phyloP scores from a whole-genome alignment of 2,888 invertebrate species.

The Drosophila fungiperda region DNA sequence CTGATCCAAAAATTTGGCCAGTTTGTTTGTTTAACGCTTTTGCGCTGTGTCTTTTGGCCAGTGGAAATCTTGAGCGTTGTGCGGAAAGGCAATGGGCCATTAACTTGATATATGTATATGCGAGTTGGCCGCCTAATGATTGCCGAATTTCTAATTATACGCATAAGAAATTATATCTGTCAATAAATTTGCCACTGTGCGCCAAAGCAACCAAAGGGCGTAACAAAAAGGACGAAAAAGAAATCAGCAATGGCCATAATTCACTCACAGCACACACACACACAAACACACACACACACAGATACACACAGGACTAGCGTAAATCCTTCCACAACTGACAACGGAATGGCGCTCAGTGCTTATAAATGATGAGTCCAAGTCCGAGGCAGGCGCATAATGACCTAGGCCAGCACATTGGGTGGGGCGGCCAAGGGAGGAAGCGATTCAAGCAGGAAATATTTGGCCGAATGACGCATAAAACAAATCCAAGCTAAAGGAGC shows the following conservation, averaged over 20 bases:
- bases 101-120: slow-evolving; percentile 79
- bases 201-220: slow-evolving; percentile 31
- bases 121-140: slow-evolving; percentile 71
- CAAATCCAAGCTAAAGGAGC: slow-evolving; percentile 64
- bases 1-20: slow-evolving; percentile 14
- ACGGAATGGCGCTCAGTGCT: slow-evolving; percentile 75
- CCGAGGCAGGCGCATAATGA: slow-evolving; percentile 67
- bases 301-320: slow-evolving; percentile 55
- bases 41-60: slow-evolving; percentile 27
- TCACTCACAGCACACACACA: slow-evolving; percentile 74
- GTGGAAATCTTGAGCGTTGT: slow-evolving; percentile 55
- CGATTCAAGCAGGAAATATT: slow-evolving; percentile 64
- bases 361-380: slow-evolving; percentile 77
- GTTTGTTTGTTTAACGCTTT: slow-evolving; percentile 21
- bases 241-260: slow-evolving; percentile 77
- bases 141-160: slow-evolving; percentile 82
- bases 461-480: slow-evolving; percentile 74
- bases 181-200: slow-evolving; percentile 81
- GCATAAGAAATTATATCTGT: slow-evolving; percentile 81
- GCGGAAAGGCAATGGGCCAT: slow-evolving; percentile 71
- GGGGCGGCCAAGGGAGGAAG: slow-evolving; percentile 9
- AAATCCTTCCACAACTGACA: slow-evolving; percentile 78
- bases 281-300: slow-evolving; percentile 38
- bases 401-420: slow-evolving; percentile 58
- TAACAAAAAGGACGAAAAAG: slow-evolving; percentile 67